Percentiles rank a stretch among this genome's conserved stretches.
phyloP scores from a whole-genome alignment of 2,888 invertebrate genomes.

The Polietes domitor region DNA sequence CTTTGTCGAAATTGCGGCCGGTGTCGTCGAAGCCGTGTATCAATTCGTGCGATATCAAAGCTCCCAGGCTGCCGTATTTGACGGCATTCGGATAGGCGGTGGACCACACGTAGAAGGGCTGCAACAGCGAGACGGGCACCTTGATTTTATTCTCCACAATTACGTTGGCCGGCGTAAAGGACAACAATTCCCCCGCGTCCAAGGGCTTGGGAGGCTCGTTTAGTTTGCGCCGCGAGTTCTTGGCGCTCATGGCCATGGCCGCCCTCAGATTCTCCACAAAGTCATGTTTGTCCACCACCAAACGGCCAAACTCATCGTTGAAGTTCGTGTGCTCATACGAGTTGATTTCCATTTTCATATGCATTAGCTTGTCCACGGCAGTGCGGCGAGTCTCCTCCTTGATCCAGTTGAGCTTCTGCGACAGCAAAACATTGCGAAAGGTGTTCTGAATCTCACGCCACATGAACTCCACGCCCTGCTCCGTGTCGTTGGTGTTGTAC shows the following conservation, averaged over 20 bases:
- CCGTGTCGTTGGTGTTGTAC: conserved; percentile 71
- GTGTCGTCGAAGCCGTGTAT: conserved; percentile 78
- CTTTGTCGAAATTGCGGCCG: conserved; percentile 75
- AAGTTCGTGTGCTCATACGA: conserved; percentile 71
- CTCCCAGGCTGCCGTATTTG: conserved; percentile 75
- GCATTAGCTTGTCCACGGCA: conserved; percentile 73
- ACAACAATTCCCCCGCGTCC: conserved; percentile 68
- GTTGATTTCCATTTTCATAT: conserved; percentile 74
- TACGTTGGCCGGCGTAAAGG: conserved; percentile 75
- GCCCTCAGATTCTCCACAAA: conserved; percentile 70
- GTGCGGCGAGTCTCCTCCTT: conserved; percentile 66
- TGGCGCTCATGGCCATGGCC: conserved; percentile 31
- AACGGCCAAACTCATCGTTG: conserved; percentile 71
- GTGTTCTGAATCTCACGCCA: conserved; percentile 74
- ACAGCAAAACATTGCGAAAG: conserved; percentile 70
- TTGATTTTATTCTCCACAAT: conserved; percentile 75
- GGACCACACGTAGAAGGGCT: conserved; percentile 74
- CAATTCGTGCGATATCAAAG: conserved; percentile 76
- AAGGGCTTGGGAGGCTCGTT: conserved; percentile 71
- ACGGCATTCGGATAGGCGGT: conserved; percentile 74
- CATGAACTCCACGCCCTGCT: conserved; percentile 72
- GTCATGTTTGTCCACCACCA: conserved; percentile 70
- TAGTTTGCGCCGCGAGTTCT: conserved; percentile 57
- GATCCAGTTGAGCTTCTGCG: conserved; percentile 73
- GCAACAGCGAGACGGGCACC: conserved; percentile 75